Base-by-base conservation (phyloP, 2,113 vertebrate genomes). In the Chrysemys picta region DNA sequence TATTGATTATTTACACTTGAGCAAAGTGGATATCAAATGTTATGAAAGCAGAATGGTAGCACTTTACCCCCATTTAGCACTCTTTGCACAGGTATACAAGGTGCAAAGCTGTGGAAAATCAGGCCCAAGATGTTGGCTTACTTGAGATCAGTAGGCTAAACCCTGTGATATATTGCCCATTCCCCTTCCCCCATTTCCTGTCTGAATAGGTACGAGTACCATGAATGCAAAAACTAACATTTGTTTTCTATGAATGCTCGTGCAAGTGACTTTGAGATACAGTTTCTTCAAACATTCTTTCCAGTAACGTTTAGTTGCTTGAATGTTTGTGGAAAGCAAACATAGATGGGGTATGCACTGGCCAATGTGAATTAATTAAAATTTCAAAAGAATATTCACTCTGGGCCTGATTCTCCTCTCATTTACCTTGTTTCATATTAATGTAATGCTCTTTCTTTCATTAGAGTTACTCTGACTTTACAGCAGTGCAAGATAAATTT, bases 261-360 rank as follows among this genome's bases (percentile, higher is more conserved):
- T 96, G 95, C 79, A 88, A 85, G 50, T 52, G 57, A 92, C 84
- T 88, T 93, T 92, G 90, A 88, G 92, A 95, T 93, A 1, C 4
- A 88, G 80, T 24, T 27, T 88, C 91, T 65, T 83, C 81, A 95
- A 91, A 72, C 94, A 89, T 89, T 93, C 80, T 95, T 94, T 69
- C 45, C 95, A 96, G 93, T 94, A 92, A 97, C 82, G 79, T 29
- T 87, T 79, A 87, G 91, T 95, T 94, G 81, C 80, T 96, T 59
- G 88, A 95, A 93, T 89, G 91, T 93, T 92, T 95, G 85, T 95
- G 91, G 19, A 95, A 97, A 97, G 96, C 85, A 91, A 96, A 94
- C 91, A 94, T 59, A 91, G 69, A 91, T 89, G 86, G 76, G 65
- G 65, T 54, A 92, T 92, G 42, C 78, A 93, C 81, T 92, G 89